Base-by-base conservation (phyloP, 2,113 vertebrate genomes). In the Hippocampus comes region DNA sequence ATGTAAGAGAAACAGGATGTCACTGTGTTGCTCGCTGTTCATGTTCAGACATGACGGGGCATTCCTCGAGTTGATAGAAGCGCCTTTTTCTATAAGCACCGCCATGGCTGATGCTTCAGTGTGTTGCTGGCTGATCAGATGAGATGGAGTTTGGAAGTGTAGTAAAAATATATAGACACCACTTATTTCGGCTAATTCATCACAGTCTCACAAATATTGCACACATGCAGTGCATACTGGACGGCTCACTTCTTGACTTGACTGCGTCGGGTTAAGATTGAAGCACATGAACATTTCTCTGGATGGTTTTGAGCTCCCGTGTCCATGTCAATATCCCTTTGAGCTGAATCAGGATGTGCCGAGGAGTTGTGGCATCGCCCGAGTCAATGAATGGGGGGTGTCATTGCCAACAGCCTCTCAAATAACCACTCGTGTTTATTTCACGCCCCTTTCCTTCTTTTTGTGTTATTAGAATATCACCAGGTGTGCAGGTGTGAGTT, bases 21-120 rank as follows among this genome's bases (percentile, higher is more conserved):
- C 75, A 75, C 63, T 59, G 76, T 59, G 72, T 70, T 71, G 53
- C 73, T 71, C n/a, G 51, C 72, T 57, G 65, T 59, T 90, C 88
- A 70, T 88, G 90, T 90, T 69, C 87, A 49, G 75, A 90, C 89
- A 88, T 63, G 88, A 90, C 64, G 4, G 71, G 70, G 69, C 84
- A 89, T 91, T 90, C 88, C 88, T 90, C 71, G 78, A 74, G 65
- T 49, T 72, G 77, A 88, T 73, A 72, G 68, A 70, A 73, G 67
- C 70, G 68, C 66, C 70, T 65, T 51, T 68, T 80, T 65, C 76
- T 72, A 67, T 77, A 59, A 74, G 65, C 56, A 38, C 67, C 78
- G 60, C 41, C 49, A 46, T 20, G 80, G 71, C 65, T 64, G 51
- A n/a, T 71, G 73, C 51, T 68, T 68, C n/a, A 12, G 43, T 46